phyloP scores from a whole-genome alignment of 23 tunicate genomes.

The Ascidia mentula region DNA sequence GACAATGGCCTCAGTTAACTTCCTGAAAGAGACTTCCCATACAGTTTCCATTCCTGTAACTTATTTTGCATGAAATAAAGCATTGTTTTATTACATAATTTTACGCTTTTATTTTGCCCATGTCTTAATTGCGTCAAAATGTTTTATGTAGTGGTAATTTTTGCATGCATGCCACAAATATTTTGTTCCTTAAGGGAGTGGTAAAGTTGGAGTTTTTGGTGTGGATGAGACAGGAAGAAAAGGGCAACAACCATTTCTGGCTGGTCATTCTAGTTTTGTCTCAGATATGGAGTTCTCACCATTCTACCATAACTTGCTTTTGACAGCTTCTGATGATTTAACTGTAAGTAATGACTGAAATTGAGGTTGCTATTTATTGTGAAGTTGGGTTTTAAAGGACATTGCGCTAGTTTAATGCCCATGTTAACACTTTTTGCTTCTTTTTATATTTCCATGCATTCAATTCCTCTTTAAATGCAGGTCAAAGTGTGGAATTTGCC shows the following conservation, averaged over 20 bases:
- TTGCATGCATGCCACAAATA: background rate
- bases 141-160: no score
- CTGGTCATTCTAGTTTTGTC: constrained; percentile 66
- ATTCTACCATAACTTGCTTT: constrained; percentile 58
- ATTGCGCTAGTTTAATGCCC: no score
- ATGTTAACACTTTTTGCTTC: no score
- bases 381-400: no score
- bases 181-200: constrained; percentile 49
- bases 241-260: constrained; percentile 44
- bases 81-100: no score
- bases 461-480: constrained; percentile 15
- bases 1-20: no score
- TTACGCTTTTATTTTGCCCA: no score
- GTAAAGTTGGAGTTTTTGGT: constrained; percentile 63
- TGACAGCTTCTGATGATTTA: constrained; percentile 73
- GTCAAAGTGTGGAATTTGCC: constrained; percentile 85
- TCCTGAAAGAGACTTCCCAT: no score
- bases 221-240: constrained; percentile 46
- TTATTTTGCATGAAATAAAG: no score
- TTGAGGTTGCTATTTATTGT: no score
- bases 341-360: constrained; percentile 85
- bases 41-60: no score
- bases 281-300: constrained; percentile 84
- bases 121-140: no score
- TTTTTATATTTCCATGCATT: background rate